A percentile compares a stretch with the other conserved stretches of the same genome.
Conservation (phyloP, 2,888 invertebrate species). For the Phaedon cochleariae region DNA sequence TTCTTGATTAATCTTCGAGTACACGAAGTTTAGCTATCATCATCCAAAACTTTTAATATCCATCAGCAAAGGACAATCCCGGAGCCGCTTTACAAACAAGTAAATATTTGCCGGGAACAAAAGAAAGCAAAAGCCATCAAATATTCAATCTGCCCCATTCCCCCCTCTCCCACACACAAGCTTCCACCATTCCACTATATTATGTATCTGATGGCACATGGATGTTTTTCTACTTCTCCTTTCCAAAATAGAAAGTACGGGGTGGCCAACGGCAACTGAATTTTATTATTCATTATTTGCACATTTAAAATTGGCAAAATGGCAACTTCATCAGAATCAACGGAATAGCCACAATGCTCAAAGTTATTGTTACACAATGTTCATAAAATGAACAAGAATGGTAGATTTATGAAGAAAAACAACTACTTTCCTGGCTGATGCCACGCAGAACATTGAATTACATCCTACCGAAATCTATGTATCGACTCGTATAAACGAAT, state of each 20-base stretch:
- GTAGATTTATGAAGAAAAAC: too few relatives aligned
- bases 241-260: not conserved
- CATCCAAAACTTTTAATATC: conserved; percentile 16
- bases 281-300: too few relatives aligned
- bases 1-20: not conserved
- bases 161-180: not conserved
- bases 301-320: too few relatives aligned
- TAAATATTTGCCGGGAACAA: conserved; percentile 33
- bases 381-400: too few relatives aligned
- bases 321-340: too few relatives aligned
- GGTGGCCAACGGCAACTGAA: not conserved
- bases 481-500: too few relatives aligned
- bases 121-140: conserved; percentile 29
- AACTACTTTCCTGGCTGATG: too few relatives aligned
- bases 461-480: too few relatives aligned
- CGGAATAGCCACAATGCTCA: too few relatives aligned
- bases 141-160: conserved; percentile 13
- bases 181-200: conserved; percentile 28
- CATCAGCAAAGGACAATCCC: conserved; percentile 21
- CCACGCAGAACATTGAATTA: too few relatives aligned
- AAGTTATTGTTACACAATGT: too few relatives aligned
- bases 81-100: conserved; percentile 26
- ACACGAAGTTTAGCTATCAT: not conserved
- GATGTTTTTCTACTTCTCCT: conserved; percentile 20
- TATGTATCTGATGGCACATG: conserved; percentile 34